Base-by-base conservation (phyloP, 2,113 vertebrate species). In the Ariopsis seemanni region DNA sequence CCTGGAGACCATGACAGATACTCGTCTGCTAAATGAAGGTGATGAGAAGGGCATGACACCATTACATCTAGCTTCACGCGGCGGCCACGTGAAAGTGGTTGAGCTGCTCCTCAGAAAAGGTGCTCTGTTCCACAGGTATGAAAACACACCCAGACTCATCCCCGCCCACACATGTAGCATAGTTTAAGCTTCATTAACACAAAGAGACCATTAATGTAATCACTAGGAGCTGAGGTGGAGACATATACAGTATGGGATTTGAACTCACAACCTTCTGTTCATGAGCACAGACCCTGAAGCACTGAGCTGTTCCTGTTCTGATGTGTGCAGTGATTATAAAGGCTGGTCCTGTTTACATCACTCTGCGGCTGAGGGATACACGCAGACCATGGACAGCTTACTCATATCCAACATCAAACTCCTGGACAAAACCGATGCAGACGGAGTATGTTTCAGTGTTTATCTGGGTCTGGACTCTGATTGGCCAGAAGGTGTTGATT, bases 11-110 rank as follows among this genome's bases (percentile, higher is more conserved):
- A 93, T 96, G 89, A 94, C 91, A 2, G 96, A 97, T 83, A 96
- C 95, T 0, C 94, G 95, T 10, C 95, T 97, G 86, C 88, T 97
- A 91, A 97, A 97, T 87, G 97, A 97, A 91, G 97, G 96, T 2
- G 97, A 97, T 85, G 96, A 95, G 75, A 95, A 95, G 7, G 97
- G 97, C 50, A 95, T 97, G 96, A 97, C 96, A 9, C 97, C 97
- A 9, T 94, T 97, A 10, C 97, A 97, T 78, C 82, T 97, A 91
- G 96, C 97, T 58, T 96, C 96, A 30, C 94, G 96, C 88, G 95
- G 95, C 4, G 97, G 97, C 1, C 97, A 97, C n/a, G 96, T 96
- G 72, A 96, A 95, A 89, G 96, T 97, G 2, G 96, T 96, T 52
- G 96, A 96, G 18, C 95, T 97, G 82, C 95, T 97, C 55, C 93